These are phyloP conservation scores for Dicranocentrus wangi DNA, from an alignment of 2,888 invertebrate species.

Conservation along the genomic window DNA sequence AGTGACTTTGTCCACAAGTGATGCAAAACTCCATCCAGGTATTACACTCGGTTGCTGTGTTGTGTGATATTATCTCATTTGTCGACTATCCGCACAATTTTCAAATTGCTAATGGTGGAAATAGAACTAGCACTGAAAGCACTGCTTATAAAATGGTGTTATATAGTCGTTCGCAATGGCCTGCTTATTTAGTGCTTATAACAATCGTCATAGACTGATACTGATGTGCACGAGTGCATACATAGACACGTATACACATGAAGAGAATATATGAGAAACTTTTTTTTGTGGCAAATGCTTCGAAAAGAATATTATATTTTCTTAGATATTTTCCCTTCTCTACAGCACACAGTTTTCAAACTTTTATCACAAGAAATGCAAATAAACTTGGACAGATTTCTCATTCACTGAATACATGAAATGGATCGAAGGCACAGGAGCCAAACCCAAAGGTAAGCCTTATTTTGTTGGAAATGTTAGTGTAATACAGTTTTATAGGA, in stretches of 20 bases:
- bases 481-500: not conserved
- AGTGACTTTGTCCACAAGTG: not conserved
- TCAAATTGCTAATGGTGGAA: too few relatives aligned
- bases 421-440: conserved; percentile 1
- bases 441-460: conserved; percentile 13
- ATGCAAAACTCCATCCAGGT: conserved; percentile 35
- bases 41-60: too few relatives aligned
- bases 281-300: conserved; percentile 13
- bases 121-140: too few relatives aligned
- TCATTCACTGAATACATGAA: not conserved
- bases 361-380: conserved; percentile 23
- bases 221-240: conserved; percentile 25
- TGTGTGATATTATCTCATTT: conserved; percentile 4
- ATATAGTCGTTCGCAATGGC: too few relatives aligned
- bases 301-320: conserved; percentile 13
- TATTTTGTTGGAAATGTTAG: not conserved
- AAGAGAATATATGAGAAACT: not conserved
- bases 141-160: too few relatives aligned
- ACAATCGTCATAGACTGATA: conserved; percentile 7
- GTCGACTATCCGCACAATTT: not conserved
- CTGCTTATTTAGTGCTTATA: conserved; percentile 6
- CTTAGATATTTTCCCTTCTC: conserved; percentile 31
- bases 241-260: conserved; percentile 10
- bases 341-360: conserved; percentile 19
- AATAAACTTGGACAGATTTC: conserved; percentile 21